Percentiles rank a stretch among this genome's conserved stretches.
Evolutionary conservation across 2,888 invertebrate species (phyloP).

Genomic region (Panzeria rudis): DNA sequence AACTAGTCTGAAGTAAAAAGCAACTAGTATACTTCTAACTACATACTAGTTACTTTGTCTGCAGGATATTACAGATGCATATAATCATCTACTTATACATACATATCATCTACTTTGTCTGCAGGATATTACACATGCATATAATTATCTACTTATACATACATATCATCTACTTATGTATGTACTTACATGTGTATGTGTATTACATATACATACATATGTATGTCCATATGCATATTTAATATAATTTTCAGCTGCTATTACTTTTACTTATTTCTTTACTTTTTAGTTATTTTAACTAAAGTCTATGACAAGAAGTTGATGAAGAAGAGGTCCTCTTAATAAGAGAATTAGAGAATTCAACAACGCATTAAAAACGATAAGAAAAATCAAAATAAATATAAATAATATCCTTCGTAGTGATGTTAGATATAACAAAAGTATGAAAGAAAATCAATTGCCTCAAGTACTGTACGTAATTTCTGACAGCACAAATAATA

Average conservation of each 20-base stretch:
- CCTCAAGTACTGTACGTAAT: constrained; percentile 70
- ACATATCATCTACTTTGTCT: too few species aligned
- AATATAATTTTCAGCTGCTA: constrained; percentile 13
- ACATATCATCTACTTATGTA: too few species aligned
- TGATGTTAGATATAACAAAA: constrained; percentile 20
- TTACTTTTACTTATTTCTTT: not conserved
- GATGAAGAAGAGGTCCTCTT: not conserved
- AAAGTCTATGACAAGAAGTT: constrained; percentile 19
- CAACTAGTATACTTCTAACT: too few species aligned
- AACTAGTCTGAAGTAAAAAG: too few species aligned
- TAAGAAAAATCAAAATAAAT: not conserved
- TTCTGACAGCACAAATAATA: constrained; percentile 73
- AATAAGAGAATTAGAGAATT: constrained; percentile 3
- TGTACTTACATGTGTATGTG: not conserved
- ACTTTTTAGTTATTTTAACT: constrained; percentile 1
- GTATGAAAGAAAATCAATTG: constrained; percentile 62
- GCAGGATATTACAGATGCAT: too few species aligned
- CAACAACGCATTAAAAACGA: not conserved
- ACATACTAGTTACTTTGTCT: too few species aligned
- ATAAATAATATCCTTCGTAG: constrained; percentile 4
- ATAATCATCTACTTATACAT: too few species aligned
- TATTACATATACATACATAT: not conserved
- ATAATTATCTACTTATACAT: too few species aligned
- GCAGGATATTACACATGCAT: constrained; percentile 1
- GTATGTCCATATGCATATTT: not conserved